Evolutionary conservation across 2,888 invertebrate genomes (phyloP).

Genomic region (Dicroscelio sp.): DNA sequence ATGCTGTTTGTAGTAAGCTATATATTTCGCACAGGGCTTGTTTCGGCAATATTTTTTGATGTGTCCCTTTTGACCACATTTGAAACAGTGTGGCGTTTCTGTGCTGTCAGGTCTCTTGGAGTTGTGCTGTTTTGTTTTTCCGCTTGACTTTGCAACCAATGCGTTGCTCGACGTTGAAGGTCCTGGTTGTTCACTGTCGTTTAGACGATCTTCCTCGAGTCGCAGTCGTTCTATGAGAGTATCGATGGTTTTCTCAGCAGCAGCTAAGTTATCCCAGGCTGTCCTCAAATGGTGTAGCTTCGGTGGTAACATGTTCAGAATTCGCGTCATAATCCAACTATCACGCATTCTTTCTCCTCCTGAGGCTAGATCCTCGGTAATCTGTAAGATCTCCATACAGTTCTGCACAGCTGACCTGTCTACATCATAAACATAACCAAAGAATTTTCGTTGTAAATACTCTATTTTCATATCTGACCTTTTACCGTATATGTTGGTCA

Average conservation of each 20-base stretch:
- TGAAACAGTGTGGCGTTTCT: not conserved
- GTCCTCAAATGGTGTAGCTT: slow-evolving; percentile 82
- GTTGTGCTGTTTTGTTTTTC: slow-evolving; percentile 21
- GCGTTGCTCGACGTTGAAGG: slow-evolving; percentile 36
- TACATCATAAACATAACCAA: slow-evolving; percentile 81
- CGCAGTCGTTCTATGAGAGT: slow-evolving; percentile 49
- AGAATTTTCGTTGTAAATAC: slow-evolving; percentile 78
- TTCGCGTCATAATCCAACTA: not conserved
- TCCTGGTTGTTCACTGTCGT: too few relatives aligned
- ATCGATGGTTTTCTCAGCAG: slow-evolving; percentile 52
- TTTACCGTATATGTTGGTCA: slow-evolving; percentile 77
- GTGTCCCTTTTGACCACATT: slow-evolving; percentile 73
- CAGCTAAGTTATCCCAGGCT: slow-evolving; percentile 77
- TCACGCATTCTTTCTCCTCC: not conserved
- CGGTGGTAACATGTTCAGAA: slow-evolving; percentile 68
- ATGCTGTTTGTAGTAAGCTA: slow-evolving; percentile 84
- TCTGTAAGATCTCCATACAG: slow-evolving; percentile 75
- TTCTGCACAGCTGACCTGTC: slow-evolving; percentile 80
- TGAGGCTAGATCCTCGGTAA: not conserved
- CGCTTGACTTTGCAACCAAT: not conserved
- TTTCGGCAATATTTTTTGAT: slow-evolving; percentile 81
- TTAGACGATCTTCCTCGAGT: slow-evolving; percentile 71
- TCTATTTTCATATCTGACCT: not conserved
- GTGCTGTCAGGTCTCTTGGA: not conserved
- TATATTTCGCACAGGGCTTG: too few relatives aligned